Evolutionary conservation across 2,888 invertebrate genomes (phyloP).

Genomic region (Heliconius ethilla): DNA sequence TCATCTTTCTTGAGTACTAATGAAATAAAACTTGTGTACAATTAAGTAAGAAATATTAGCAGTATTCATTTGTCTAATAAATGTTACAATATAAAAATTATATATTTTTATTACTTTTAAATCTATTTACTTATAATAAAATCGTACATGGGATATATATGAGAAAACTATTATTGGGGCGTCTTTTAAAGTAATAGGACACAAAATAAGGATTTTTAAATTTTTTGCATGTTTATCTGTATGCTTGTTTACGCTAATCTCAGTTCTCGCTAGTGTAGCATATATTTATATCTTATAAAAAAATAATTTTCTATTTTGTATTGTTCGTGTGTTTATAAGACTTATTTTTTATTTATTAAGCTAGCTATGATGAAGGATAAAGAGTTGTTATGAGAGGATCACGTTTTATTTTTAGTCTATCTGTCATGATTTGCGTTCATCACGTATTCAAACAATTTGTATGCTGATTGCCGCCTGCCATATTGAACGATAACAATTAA

Average conservation of each 20-base stretch:
- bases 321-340: too few species aligned
- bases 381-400: neutral
- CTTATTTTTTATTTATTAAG: neutral
- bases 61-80: neutral
- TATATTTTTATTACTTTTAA: too few species aligned
- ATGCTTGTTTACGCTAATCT: too few species aligned
- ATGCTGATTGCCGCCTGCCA: neutral
- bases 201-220: too few species aligned
- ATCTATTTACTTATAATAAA: too few species aligned
- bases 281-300: too few species aligned
- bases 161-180: too few species aligned
- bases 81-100: neutral
- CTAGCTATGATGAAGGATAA: neutral
- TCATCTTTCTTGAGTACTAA: neutral
- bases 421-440: slow-evolving; percentile 10
- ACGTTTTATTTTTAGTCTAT: neutral
- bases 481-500: neutral
- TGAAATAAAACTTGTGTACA: neutral
- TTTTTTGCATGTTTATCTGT: too few species aligned
- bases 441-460: neutral
- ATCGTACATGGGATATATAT: too few species aligned
- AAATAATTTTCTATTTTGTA: too few species aligned
- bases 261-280: too few species aligned
- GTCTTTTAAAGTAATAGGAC: too few species aligned
- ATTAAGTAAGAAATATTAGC: neutral